Percentiles rank a stretch among this genome's conserved stretches.
Conservation (phyloP, 2,113 vertebrate genomes). For the Pseudolaguvia tuberculata region DNA sequence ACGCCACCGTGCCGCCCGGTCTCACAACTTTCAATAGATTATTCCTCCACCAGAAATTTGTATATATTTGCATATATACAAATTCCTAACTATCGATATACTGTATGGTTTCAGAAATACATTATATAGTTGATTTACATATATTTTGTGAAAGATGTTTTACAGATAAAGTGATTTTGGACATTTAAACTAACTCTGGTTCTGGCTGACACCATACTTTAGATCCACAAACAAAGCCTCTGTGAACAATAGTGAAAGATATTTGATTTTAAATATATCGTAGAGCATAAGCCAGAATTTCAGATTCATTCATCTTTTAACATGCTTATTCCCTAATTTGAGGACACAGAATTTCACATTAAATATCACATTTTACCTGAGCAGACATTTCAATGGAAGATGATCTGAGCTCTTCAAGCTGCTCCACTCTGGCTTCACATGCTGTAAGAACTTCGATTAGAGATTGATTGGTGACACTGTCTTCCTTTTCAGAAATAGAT, state of each 20-base stretch:
- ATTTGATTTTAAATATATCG: too few relatives aligned
- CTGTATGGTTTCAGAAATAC: neutral
- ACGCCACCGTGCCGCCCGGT: too few relatives aligned
- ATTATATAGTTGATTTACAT: neutral
- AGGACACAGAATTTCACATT: too few relatives aligned
- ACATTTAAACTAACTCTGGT: neutral
- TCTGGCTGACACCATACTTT: neutral
- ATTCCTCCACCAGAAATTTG: neutral
- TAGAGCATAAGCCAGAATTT: too few relatives aligned
- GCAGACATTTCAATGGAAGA: constrained; percentile 45
- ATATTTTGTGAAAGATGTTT: too few relatives aligned
- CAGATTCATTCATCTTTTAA: too few relatives aligned
- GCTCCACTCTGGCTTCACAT: constrained; percentile 54
- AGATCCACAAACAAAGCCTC: too few relatives aligned
- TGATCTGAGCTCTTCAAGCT: constrained; percentile 52
- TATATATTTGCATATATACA: neutral
- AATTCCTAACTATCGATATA: neutral
- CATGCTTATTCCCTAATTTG: too few relatives aligned
- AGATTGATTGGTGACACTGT: constrained; percentile 20
- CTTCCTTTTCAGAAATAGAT: constrained; percentile 16
- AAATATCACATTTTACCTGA: constrained; percentile 39
- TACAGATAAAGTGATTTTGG: neutral
- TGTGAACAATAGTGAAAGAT: too few relatives aligned
- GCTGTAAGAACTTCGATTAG: constrained; percentile 51
- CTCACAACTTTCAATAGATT: neutral